Base-by-base conservation (phyloP, 1,140 invertebrate genomes). In the Lineus longissimus region DNA sequence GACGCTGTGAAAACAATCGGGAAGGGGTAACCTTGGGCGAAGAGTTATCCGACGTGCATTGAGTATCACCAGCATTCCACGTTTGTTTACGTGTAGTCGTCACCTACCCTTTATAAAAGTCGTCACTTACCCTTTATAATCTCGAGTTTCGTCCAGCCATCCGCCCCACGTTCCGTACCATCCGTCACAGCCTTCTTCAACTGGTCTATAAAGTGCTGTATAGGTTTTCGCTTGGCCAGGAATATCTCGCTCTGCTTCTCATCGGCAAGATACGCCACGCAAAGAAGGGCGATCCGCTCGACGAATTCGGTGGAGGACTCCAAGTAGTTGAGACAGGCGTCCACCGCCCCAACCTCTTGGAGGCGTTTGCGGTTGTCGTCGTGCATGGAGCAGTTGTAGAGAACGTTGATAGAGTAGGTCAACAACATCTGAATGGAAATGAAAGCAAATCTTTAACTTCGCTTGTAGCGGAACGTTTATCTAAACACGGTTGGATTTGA, bases 171-270 rank as follows among this genome's bases (percentile, higher is more conserved):
- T 23, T 4, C n/a, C 15, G 33, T 15, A 51, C 25, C 6, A 9
- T 51, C 25, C 6, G 47, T n/a, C 47, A 51, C 25, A 9, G n/a
- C 6, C 9, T 51, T 51, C 25, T 51, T 51, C 47, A 51, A 51
- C n/a, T 27, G 47, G 25, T n/a, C 25, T 27, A 51, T 51, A 4
- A 51, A n/a, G 25, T 9, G 25, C n/a, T 19, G 4, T 23, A 51
- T 51, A 7, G 25, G 25, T 51, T n/a, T 9, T 27, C 9, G 6
- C 25, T 51, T 51, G 19, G 47, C 47, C n/a, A 6, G 25, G 47
- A 51, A 51, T 23, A 51, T 51, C n/a, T 51, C 47, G n/a, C 47
- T 51, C 25, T 51, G 47, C n/a, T 51, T 51, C 47, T 51, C 47
- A 27, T 51, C 47, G 9, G 47, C 47, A 4, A 51, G n/a, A n/a